These are phyloP conservation scores for Tor tambroides DNA, from an alignment of 2,113 vertebrate species.

Conservation along the genomic window DNA sequence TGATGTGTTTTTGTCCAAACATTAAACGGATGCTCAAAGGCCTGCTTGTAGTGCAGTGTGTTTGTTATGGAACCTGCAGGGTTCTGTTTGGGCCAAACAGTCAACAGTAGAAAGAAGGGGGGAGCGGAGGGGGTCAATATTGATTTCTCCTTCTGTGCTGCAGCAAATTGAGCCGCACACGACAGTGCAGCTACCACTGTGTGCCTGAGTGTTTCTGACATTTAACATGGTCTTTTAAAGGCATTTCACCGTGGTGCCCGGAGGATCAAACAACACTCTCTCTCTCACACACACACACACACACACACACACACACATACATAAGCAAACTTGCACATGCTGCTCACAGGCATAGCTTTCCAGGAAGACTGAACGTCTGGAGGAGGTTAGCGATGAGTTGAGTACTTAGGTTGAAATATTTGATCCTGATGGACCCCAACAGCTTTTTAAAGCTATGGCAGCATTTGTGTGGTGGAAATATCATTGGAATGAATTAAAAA, in stretches of 20 bases:
- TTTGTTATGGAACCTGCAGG: slow-evolving; percentile 46
- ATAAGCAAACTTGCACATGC: slow-evolving; percentile 35
- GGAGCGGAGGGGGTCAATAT: slow-evolving; percentile 46
- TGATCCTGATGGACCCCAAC: slow-evolving; percentile 24
- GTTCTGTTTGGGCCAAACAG: slow-evolving; percentile 46
- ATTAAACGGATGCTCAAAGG: slow-evolving; percentile 36
- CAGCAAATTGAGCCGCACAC: slow-evolving; percentile 52
- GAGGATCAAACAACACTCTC: slow-evolving; percentile 75
- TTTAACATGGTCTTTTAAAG: slow-evolving; percentile 84
- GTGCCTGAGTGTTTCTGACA: slow-evolving; percentile 82
- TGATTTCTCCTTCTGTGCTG: slow-evolving; percentile 53
- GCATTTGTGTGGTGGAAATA: slow-evolving; percentile 28
- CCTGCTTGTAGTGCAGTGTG: slow-evolving; percentile 32
- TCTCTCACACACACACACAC: slow-evolving; percentile 54
- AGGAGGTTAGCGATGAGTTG: slow-evolving; percentile 1
- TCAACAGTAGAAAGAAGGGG: slow-evolving; percentile 35
- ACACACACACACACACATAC: slow-evolving; percentile 38
- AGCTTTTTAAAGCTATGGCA: background rate
- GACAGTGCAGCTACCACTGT: slow-evolving; percentile 74
- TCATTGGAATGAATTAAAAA: slow-evolving; percentile 18
- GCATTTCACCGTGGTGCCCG: slow-evolving; percentile 78
- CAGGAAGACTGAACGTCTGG: slow-evolving; percentile 50
- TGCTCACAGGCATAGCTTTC: slow-evolving; percentile 55
- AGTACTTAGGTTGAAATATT: slow-evolving; percentile 6
- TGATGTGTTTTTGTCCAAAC: slow-evolving; percentile 44